These are phyloP conservation scores for Ormyrus pomaceus DNA, from an alignment of 2,888 invertebrate genomes.

Conservation along the genomic window DNA sequence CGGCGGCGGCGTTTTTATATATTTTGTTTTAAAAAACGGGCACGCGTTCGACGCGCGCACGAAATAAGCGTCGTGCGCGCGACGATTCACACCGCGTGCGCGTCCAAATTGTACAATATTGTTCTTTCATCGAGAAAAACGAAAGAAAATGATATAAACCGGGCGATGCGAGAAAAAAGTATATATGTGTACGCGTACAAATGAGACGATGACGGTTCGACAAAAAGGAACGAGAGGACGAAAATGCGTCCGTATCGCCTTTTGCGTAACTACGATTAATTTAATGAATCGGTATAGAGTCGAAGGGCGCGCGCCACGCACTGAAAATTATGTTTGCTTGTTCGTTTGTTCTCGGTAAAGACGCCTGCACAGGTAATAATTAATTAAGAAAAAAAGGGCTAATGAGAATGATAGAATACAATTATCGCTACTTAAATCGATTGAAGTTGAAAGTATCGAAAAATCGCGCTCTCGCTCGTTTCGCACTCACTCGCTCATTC, in stretches of 20 bases:
- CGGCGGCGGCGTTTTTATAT: constrained; percentile 2
- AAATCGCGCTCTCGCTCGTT: constrained; percentile 2
- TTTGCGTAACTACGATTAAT: too few species aligned
- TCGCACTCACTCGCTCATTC: constrained; percentile 6
- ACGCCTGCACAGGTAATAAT: not conserved
- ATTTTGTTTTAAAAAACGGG: constrained; percentile 23
- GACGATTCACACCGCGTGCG: constrained; percentile 2
- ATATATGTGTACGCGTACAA: not conserved
- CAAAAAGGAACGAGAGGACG: too few species aligned
- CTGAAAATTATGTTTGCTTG: too few species aligned
- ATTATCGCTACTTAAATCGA: constrained; percentile 26
- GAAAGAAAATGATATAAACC: constrained; percentile 9
- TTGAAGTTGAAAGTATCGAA: constrained; percentile 20
- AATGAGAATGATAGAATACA: constrained; percentile 15
- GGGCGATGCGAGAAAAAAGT: constrained; percentile 2
- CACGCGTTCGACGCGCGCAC: constrained; percentile 6
- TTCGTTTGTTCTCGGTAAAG: too few species aligned
- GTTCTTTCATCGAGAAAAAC: constrained; percentile 19
- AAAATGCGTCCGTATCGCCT: too few species aligned
- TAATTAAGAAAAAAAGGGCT: constrained; percentile 37
- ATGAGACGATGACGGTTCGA: too few species aligned
- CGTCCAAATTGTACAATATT: constrained; percentile 25
- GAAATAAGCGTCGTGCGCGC: not conserved
- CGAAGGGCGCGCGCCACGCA: too few species aligned
- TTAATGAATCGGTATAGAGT: too few species aligned